These are phyloP conservation scores for Scaptomyza parva DNA, from an alignment of 2,888 invertebrate species.

Conservation along the genomic window DNA sequence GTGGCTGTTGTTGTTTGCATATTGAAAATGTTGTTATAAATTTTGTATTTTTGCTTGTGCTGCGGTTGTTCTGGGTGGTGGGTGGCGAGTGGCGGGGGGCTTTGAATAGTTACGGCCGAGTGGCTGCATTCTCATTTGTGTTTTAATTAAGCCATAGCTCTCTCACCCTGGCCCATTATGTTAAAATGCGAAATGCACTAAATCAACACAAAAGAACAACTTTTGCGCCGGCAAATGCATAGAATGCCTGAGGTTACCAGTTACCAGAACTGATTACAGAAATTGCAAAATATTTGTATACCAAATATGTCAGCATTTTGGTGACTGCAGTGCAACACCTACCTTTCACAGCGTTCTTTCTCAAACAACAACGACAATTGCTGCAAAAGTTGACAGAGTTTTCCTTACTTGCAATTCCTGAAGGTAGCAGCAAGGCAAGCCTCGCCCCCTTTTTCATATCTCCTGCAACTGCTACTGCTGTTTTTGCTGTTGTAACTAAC, in stretches of 20 bases:
- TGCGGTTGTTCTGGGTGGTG: too few relatives aligned
- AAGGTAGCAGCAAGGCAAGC: slow-evolving; percentile 6
- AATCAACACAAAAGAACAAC: slow-evolving; percentile 51
- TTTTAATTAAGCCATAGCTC: slow-evolving; percentile 66
- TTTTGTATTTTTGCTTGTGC: not conserved
- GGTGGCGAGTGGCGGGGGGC: too few relatives aligned
- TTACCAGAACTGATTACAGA: slow-evolving; percentile 2
- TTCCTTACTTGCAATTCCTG: not conserved
- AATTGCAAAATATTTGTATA: slow-evolving; percentile 13
- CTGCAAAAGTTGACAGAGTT: slow-evolving; percentile 5
- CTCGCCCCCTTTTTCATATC: not conserved
- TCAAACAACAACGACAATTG: slow-evolving; percentile 21
- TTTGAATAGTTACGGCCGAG: slow-evolving; percentile 40
- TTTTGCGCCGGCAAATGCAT: slow-evolving; percentile 39
- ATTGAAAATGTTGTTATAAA: slow-evolving; percentile 11
- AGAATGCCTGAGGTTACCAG: slow-evolving; percentile 28
- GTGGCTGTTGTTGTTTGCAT: slow-evolving; percentile 11
- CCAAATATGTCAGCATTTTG: slow-evolving; percentile 16
- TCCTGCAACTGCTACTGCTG: too few relatives aligned
- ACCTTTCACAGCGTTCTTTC: slow-evolving; percentile 14
- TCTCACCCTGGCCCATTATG: not conserved
- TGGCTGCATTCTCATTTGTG: slow-evolving; percentile 31
- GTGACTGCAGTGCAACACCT: slow-evolving; percentile 11
- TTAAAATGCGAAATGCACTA: slow-evolving; percentile 29
- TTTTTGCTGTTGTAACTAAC: slow-evolving; percentile 13